Percentiles rank a stretch among this genome's conserved stretches.
Conservation (phyloP, 2,797 vertebrate species). For the Dendrocincla fuliginosa region DNA sequence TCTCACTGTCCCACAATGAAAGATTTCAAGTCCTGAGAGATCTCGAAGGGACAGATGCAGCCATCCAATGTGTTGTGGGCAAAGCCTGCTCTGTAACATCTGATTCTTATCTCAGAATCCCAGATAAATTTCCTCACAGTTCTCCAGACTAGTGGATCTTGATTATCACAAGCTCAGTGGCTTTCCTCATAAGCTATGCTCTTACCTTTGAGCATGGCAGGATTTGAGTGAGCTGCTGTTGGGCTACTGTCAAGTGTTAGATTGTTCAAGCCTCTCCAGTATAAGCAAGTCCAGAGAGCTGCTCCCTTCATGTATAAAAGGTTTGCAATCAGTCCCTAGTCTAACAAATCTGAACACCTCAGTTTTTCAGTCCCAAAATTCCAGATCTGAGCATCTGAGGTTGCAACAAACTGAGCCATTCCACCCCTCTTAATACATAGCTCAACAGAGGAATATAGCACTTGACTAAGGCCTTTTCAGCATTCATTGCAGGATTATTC, state of each 20-base stretch:
- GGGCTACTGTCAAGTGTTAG: neutral
- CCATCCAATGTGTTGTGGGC: neutral
- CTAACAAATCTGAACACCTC: neutral
- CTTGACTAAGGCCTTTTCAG: neutral
- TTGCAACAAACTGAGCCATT: neutral
- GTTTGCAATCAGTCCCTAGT: neutral
- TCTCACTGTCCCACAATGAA: neutral
- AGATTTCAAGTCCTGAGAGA: neutral
- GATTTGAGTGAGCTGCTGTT: constrained; percentile 1
- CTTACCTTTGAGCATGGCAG: constrained; percentile 3
- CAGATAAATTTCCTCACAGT: constrained; percentile 13
- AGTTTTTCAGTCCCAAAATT: neutral
- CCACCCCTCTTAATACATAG: neutral
- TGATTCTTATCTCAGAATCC: neutral
- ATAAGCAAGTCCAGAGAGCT: neutral
- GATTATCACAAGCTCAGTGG: neutral
- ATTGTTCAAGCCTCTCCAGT: neutral
- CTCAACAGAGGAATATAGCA: neutral
- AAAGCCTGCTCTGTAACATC: neutral
- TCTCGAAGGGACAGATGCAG: neutral
- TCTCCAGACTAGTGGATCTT: neutral
- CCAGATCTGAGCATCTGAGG: neutral
- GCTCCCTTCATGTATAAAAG: accelerated
- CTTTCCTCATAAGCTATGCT: constrained; percentile 4
- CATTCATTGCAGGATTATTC: constrained; percentile 2